phyloP scores from a whole-genome alignment of 2,888 invertebrate species.

The Argyresthia albistria region DNA sequence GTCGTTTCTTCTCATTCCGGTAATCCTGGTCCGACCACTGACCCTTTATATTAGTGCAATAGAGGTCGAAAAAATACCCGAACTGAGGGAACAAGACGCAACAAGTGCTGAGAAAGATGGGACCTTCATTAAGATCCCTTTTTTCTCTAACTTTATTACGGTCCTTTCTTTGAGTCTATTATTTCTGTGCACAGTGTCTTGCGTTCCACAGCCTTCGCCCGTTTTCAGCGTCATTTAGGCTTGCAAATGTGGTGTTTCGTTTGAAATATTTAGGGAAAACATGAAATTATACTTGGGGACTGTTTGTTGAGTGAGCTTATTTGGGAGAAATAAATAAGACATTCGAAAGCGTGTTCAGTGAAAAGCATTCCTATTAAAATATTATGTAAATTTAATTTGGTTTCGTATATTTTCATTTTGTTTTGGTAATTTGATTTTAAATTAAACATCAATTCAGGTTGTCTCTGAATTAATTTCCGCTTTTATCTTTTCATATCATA shows the following conservation, averaged over 20 bases:
- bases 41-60: neutral
- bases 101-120: conserved; percentile 40
- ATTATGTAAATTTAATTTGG: too few species aligned
- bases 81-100: conserved; percentile 27
- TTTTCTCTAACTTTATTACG: conserved; percentile 32
- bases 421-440: too few species aligned
- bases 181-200: neutral
- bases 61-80: conserved; percentile 19
- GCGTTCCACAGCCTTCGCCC: neutral
- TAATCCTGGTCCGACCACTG: conserved; percentile 8
- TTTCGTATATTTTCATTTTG: too few species aligned
- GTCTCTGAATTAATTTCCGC: too few species aligned
- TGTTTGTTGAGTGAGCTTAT: neutral
- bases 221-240: neutral
- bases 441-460: too few species aligned
- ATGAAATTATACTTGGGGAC: neutral
- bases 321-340: too few species aligned
- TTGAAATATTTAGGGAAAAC: neutral
- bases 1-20: too few species aligned
- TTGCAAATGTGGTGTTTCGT: neutral
- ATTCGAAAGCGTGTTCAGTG: too few species aligned
- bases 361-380: too few species aligned
- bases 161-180: conserved; percentile 5
- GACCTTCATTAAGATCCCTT: conserved; percentile 20
- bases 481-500: too few species aligned